Base-by-base conservation (phyloP, 2,113 vertebrate species). In the Pomatorhinus ruficollis region DNA sequence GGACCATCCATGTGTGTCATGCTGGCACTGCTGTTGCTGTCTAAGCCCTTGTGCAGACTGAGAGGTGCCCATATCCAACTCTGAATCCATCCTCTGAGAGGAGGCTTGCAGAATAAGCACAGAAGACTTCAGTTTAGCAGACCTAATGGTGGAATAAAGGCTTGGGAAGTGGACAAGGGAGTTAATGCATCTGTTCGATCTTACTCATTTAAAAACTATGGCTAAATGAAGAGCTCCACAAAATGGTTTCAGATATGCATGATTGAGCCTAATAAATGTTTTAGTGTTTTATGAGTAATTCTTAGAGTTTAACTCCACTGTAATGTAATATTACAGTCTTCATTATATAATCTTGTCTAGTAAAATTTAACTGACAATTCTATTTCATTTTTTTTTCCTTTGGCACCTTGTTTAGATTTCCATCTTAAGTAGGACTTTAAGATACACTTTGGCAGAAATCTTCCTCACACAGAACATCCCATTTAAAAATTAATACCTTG, bases 351-450 rank as follows among this genome's bases (percentile, higher is more conserved):
- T 61, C 24, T 60, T 27, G 37, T 49, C 8, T 20, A 57, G 40
- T 42, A 77, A 84, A 87, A 93, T 77, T 75, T 76, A 90, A 52
- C 69, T 84, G 90, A 64, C 49, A 75, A 63, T 56, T 30, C 15
- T 49, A 61, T 49, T 86, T 64, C 18, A 21, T 69, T 81, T 89
- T 60, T 60, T 75, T 87, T 64, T 71, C 31, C 25, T 94, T 91
- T 92, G 83, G 75, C 83, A 95, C 37, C 37, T 95, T 93, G 76
- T 90, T 96, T 96, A 86, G 79, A 78, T 83, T 84, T 90, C 83
- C 57, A 76, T 93, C 75, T 92, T 81, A 75, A 88, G 35, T 13
- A 86, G 40, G 49, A 52, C 79, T 54, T 91, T 33, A 74, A 90
- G 83, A 71, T 44, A 60, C 27, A 57, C 53, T 90, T 93, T 92